Evolutionary conservation across 2,113 vertebrate genomes (phyloP).

Genomic region (Sander lucioperca): DNA sequence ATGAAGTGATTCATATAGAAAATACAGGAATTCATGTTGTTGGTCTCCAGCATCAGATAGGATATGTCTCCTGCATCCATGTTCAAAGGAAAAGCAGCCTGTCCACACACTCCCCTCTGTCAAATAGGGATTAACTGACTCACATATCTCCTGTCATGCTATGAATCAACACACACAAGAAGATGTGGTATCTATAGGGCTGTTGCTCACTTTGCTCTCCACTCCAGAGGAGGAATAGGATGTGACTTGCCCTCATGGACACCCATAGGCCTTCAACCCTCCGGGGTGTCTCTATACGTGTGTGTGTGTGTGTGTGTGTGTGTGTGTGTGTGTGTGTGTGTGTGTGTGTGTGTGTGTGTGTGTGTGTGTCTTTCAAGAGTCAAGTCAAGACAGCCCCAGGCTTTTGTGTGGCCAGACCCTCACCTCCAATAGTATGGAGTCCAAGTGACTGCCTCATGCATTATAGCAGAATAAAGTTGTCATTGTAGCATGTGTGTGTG

Average conservation of each 20-base stretch:
- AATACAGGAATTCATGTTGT: neutral
- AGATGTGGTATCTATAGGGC: neutral
- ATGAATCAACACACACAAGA: neutral
- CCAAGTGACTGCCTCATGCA: neutral
- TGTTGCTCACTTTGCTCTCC: conserved; percentile 26
- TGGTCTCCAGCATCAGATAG: neutral
- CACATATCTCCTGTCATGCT: neutral
- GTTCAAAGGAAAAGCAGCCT: neutral
- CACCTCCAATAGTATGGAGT: conserved; percentile 17
- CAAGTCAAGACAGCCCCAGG: conserved; percentile 10
- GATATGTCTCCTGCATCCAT: neutral
- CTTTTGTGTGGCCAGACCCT: conserved; percentile 23
- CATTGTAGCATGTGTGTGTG: neutral
- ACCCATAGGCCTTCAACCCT: conserved; percentile 37
- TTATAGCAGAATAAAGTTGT: no score
- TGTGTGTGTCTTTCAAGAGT: conserved; percentile 43
- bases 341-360: conserved; percentile 35
- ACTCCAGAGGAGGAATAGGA: conserved; percentile 24
- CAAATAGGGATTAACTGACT: conserved; percentile 13
- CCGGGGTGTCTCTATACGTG: conserved; percentile 11
- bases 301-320: conserved; percentile 22
- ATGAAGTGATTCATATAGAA: neutral
- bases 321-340: conserved; percentile 32
- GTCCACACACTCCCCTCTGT: neutral
- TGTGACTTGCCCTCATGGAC: conserved; percentile 40